A percentile compares a stretch with the other conserved stretches of the same genome.
Evolutionary conservation across 2,113 vertebrate genomes (phyloP).

Genomic region (Nycticryphes semicollaris): DNA sequence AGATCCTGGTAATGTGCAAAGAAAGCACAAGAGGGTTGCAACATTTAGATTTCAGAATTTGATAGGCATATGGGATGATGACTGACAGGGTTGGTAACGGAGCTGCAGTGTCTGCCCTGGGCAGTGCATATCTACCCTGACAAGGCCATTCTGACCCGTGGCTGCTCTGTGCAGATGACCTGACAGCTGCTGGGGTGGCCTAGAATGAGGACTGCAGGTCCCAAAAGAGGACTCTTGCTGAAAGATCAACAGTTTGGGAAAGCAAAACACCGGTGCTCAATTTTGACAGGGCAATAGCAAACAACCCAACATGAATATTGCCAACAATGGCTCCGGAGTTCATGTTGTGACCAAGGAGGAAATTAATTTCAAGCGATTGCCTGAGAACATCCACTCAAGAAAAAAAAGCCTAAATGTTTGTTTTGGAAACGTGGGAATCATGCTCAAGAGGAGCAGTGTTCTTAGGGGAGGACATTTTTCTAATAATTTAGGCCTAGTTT

Average conservation of each 20-base stretch:
- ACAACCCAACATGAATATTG: rapidly evolving
- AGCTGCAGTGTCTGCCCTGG: neutral
- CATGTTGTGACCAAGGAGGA: neutral
- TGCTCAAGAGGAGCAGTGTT: rapidly evolving
- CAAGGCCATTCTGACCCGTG: neutral
- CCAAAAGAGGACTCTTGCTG: neutral
- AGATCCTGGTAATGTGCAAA: neutral
- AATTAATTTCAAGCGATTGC: neutral
- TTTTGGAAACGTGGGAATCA: rapidly evolving
- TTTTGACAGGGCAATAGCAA: neutral
- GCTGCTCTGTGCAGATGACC: neutral
- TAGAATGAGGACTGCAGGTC: rapidly evolving
- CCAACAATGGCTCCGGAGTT: neutral
- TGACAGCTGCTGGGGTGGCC: neutral
- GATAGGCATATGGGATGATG: too few relatives aligned
- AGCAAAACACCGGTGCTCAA: neutral
- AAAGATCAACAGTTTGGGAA: neutral
- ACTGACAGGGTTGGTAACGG: neutral
- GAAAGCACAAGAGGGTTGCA: neutral
- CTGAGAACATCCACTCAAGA: neutral
- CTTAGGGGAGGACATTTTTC: rapidly evolving
- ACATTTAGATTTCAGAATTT: neutral
- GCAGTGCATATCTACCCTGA: neutral
- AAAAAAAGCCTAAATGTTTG: too few relatives aligned
- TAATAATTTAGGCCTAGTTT: too few relatives aligned